A percentile compares a stretch with the other conserved stretches of the same genome.
phyloP scores from a whole-genome alignment of 2,113 vertebrate genomes.

The Ciconia boyciana region DNA sequence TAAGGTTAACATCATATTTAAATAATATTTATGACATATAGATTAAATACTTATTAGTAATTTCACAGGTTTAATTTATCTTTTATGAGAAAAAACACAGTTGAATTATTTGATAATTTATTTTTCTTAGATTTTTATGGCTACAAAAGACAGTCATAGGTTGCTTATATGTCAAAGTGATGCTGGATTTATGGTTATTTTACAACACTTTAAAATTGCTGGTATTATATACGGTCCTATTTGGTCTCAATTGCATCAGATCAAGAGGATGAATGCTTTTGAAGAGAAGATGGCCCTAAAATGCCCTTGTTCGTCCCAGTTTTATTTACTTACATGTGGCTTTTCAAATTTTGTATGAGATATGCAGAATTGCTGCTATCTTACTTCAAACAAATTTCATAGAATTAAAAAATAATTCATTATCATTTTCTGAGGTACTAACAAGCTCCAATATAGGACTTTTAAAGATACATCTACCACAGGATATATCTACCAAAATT shows the following conservation, averaged over 20 bases:
- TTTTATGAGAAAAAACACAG: not conserved
- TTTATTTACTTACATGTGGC: not conserved
- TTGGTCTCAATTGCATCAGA: not conserved
- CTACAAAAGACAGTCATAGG: not conserved
- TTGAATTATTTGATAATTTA: not conserved
- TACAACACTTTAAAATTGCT: not conserved
- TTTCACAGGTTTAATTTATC: not conserved
- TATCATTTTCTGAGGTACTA: not conserved
- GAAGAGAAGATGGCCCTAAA: not conserved
- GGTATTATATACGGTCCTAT: not conserved
- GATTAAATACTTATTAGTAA: not conserved
- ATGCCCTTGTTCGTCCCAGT: not conserved
- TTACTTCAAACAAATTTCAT: not conserved
- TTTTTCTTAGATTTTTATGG: not conserved
- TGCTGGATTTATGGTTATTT: not conserved
- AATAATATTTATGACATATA: not conserved
- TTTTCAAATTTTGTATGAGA: not conserved
- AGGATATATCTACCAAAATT: not conserved
- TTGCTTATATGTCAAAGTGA: not conserved
- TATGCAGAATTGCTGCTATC: not conserved
- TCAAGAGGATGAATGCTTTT: not conserved
- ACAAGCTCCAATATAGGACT: not conserved
- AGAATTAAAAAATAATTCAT: not conserved
- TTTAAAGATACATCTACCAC: not conserved
- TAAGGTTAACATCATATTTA: not conserved